These are phyloP conservation scores for Diachrysia chrysitis DNA, from an alignment of 2,888 invertebrate species.

Conservation along the genomic window DNA sequence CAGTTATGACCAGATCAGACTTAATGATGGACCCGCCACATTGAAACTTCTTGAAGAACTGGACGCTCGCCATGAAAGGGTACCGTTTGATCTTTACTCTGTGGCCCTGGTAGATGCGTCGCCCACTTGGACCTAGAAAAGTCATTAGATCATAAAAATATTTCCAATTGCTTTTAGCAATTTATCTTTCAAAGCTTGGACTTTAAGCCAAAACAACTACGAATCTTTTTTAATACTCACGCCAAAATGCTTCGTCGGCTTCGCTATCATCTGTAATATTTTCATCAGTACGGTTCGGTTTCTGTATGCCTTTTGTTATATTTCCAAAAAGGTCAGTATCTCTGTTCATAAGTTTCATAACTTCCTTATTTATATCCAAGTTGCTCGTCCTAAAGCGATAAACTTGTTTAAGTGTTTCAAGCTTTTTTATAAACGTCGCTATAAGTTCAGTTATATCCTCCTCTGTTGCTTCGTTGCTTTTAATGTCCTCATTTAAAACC, in stretches of 20 bases:
- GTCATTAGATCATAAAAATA: neutral
- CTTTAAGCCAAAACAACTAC: too few species aligned
- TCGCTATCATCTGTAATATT: slow-evolving; percentile 53
- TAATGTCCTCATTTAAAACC: slow-evolving; percentile 66
- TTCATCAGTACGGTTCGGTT: slow-evolving; percentile 31
- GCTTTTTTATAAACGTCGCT: slow-evolving; percentile 61
- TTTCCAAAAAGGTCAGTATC: slow-evolving; percentile 22
- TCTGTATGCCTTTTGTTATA: neutral
- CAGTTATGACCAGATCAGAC: slow-evolving; percentile 77
- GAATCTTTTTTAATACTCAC: slow-evolving; percentile 64
- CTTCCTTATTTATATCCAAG: slow-evolving; percentile 58
- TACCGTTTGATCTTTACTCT: slow-evolving; percentile 71
- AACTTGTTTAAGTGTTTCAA: slow-evolving; percentile 63
- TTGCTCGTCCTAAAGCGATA: slow-evolving; percentile 52
- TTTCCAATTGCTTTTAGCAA: too few species aligned
- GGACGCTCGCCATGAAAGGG: slow-evolving; percentile 81
- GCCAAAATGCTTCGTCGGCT: slow-evolving; percentile 72
- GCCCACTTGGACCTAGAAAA: slow-evolving; percentile 64
- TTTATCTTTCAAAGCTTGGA: neutral
- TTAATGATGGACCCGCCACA: slow-evolving; percentile 81
- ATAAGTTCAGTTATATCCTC: slow-evolving; percentile 60
- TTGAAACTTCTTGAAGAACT: slow-evolving; percentile 75
- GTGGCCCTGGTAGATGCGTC: slow-evolving; percentile 73
- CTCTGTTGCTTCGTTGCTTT: slow-evolving; percentile 42
- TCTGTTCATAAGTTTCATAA: slow-evolving; percentile 52